Evolutionary conservation across 2,797 vertebrate genomes (phyloP), one percentile per base, ranked within the genome.

Genomic region (Ptychadena robeensis): DNA sequence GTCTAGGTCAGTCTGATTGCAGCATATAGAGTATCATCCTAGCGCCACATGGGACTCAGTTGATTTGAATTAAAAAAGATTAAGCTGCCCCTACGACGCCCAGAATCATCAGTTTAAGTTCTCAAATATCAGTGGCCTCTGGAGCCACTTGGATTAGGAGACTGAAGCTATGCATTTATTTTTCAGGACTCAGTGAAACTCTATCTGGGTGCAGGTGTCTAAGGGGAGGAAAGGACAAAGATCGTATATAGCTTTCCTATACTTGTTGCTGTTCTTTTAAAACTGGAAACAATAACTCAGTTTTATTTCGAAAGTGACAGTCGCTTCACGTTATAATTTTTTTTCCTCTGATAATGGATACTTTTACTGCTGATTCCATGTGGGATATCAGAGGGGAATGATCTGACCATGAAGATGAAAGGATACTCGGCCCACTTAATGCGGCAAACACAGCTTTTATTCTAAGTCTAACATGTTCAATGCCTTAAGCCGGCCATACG

Each of bases 1-100:
- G 96, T 96, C 96, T 96, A 97, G 97, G 97, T 98, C 97, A 98
- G 97, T 96, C 97, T 99, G 97, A 99, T 98, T 99, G 97, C 96
- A 94, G 96, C 96, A 96, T 97, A 98, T 99, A 96, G 94, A 95
- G 97, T 99, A 97, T 99, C 97, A 98, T 98, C 96, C 94, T 91
- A 90, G 88, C 91, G 91, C 94, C 94, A 92, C 94, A 96, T 93
- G 94, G 94, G 95, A 96, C 94, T 95, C 93, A 91, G 95, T 96
- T 96, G 95, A 98, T 96, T 97, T 97, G 94, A 96, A 96, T 96
- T 94, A 96, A 95, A 96, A 96, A 96, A 95, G 94, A 96, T 96
- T 94, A 96, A 94, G 93, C 94, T 92, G 89, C 93, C 91, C 94
- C 93, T 92, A 89, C 92, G 92, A 95, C 93, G 94, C 95, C 94